Base-by-base conservation (phyloP, 2,797 vertebrate genomes). In the Danionella dracula region DNA sequence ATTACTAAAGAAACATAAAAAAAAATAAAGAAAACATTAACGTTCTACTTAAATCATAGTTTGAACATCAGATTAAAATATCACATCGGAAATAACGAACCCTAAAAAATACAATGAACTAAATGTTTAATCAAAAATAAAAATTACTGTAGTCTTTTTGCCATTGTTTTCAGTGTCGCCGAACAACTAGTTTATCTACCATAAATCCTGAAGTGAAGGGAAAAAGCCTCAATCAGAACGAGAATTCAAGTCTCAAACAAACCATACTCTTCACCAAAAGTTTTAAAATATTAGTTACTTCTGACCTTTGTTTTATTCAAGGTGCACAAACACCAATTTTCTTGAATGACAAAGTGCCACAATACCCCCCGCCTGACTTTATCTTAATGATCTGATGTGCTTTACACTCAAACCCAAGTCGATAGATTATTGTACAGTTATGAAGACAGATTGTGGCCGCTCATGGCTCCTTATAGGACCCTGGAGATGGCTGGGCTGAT, bases 391-490 rank as follows among this genome's bases (percentile, higher is more conserved):
- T 76, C 68, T 73, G 71, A 68, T 66, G 73, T 62, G 71, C 73
- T 73, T 68, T 68, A 74, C 59, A 70, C 70, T 63, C 65, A 70
- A 69, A 71, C 64, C 56, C 44, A 35, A 72, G 75, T 78, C 77
- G 58, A 79, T 78, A 78, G 68, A 74, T 74, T 76, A 80, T 76
- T 70, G 68, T 75, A 67, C 74, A 63, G 70, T 78, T 78, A 79
- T 79, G 76, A 77, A 81, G 79, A 82, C 71, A 74, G 79, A 82
- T 77, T 59, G 67, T 11, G 61, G 72, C 62, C 19, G 59, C 70
- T 79, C 65, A 66, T 65, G 45, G 71, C 53, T 73, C 68, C 75
- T 79, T 76, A 78, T 49, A 74, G 70, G 77, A 53, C 74, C 71
- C 74, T 65, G 23, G 79, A 77, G 81, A 79, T 59, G 71, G 68